These are phyloP conservation scores for Drosophila arizonae DNA, from an alignment of 1,140 invertebrate species.

Conservation along the genomic window DNA sequence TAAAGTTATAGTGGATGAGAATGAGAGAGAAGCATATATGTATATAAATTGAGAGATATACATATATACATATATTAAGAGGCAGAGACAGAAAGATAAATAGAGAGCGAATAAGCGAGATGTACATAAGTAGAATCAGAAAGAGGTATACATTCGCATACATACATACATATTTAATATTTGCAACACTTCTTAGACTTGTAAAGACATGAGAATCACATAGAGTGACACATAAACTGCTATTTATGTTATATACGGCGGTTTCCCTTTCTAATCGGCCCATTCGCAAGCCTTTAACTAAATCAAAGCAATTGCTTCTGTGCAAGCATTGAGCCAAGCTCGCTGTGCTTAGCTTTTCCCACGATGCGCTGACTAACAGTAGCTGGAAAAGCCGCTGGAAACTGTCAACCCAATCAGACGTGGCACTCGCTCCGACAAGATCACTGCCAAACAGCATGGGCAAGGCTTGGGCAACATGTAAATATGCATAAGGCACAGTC, in stretches of 20 bases:
- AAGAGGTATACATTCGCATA: too few species aligned
- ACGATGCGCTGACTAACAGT: conserved; percentile 55
- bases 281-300: neutral
- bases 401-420: conserved; percentile 75
- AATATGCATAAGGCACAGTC: conserved; percentile 60
- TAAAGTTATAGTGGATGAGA: too few species aligned
- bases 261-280: neutral
- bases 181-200: too few species aligned
- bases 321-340: neutral
- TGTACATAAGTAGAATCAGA: too few species aligned
- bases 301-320: neutral
- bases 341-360: conserved; percentile 27
- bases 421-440: conserved; percentile 68
- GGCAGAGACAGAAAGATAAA: too few species aligned
- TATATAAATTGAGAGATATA: too few species aligned
- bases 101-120: too few species aligned
- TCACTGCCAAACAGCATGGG: conserved; percentile 58
- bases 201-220: neutral
- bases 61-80: too few species aligned
- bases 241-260: neutral
- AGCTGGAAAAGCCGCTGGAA: conserved; percentile 62
- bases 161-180: too few species aligned
- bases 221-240: neutral
- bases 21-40: too few species aligned
- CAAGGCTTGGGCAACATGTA: conserved; percentile 50